Conservation (phyloP, 2,888 invertebrate species). For the Apantesis nais region DNA sequence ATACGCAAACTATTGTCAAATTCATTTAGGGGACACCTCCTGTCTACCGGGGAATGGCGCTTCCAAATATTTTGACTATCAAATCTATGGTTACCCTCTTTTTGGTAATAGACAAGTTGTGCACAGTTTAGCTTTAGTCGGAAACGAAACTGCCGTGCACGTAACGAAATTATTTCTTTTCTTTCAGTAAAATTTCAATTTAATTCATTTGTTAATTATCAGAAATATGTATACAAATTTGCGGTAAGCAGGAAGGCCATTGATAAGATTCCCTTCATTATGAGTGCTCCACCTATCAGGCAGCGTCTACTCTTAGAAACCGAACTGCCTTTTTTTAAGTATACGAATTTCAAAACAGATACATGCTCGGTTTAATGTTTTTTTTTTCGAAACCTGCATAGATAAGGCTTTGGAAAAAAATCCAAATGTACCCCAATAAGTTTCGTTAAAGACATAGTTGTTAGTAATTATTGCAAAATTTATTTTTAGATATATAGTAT, state of each 20-base stretch:
- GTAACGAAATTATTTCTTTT: not conserved
- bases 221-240: too few relatives aligned
- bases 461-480: not conserved
- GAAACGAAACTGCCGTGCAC: not conserved
- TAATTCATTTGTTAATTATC: too few relatives aligned
- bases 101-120: not conserved
- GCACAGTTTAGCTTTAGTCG: not conserved
- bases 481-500: not conserved
- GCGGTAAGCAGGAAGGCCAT: too few relatives aligned
- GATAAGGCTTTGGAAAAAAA: not conserved
- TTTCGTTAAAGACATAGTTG: too few relatives aligned
- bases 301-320: too few relatives aligned
- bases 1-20: conserved; percentile 60
- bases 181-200: too few relatives aligned
- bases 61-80: conserved; percentile 35
- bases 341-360: not conserved
- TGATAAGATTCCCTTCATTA: too few relatives aligned
- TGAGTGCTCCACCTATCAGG: too few relatives aligned
- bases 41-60: conserved; percentile 5
- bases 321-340: not conserved
- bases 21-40: conserved; percentile 42
- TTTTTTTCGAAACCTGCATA: not conserved
- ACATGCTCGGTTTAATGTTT: too few relatives aligned
- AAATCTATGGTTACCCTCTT: not conserved
- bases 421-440: too few relatives aligned